Percentiles rank a stretch among this genome's conserved stretches.
Evolutionary conservation across 2,113 vertebrate species (phyloP).

Genomic region (Tragelaphus buxtoni): DNA sequence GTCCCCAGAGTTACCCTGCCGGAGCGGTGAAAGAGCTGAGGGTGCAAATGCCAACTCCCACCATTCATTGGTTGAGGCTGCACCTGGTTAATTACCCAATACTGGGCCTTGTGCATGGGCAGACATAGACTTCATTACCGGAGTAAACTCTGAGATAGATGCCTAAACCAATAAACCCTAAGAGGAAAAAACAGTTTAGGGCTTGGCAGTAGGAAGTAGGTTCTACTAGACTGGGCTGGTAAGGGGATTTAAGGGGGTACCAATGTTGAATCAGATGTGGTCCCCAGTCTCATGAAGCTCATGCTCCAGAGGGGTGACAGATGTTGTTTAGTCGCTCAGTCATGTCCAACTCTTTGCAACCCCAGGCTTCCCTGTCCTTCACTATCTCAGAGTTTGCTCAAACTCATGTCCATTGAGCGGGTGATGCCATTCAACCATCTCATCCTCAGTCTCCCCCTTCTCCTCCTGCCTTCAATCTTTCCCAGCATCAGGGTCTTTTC

Average conservation of each 20-base stretch:
- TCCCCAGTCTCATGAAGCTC: not conserved
- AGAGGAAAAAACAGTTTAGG: not conserved
- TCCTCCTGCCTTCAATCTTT: not conserved
- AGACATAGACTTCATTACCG: not conserved
- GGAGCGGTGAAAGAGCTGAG: not conserved
- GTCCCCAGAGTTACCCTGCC: accelerated
- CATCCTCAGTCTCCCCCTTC: not conserved
- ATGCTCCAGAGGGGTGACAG: not conserved
- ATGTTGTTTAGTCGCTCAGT: not conserved
- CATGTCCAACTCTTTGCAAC: not conserved
- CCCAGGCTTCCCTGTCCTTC: not conserved
- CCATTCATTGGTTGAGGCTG: not conserved
- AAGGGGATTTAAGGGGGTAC: not conserved
- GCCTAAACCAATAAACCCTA: not conserved
- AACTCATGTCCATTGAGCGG: not conserved
- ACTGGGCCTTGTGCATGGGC: not conserved
- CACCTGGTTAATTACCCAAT: not conserved
- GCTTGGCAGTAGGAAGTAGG: not conserved
- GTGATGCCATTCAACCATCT: not conserved
- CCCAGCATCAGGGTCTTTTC: not conserved
- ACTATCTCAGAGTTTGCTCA: not conserved
- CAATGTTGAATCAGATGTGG: accelerated
- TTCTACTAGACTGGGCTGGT: not conserved
- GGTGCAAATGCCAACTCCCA: not conserved
- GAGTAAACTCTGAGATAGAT: not conserved